Evolutionary conservation across 1,140 invertebrate species (phyloP).

Genomic region (Bombus waltoni): DNA sequence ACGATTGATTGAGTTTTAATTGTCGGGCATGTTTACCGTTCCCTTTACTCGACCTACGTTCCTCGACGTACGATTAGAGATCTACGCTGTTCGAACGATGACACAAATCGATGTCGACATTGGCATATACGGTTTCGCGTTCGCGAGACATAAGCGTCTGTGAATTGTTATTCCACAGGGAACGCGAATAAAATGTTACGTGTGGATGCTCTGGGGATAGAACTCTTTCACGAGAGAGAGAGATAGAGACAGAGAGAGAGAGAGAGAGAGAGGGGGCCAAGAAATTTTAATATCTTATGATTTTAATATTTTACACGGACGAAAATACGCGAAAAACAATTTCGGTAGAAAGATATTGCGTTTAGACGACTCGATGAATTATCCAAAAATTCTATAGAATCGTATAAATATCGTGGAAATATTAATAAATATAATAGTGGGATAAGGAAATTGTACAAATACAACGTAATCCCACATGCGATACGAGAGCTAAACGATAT

Average conservation of each 20-base stretch:
- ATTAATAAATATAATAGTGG: no score
- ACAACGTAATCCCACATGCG: background rate
- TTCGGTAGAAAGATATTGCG: no score
- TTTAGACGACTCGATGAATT: no score
- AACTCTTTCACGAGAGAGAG: no score
- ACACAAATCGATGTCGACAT: background rate
- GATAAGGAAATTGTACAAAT: background rate
- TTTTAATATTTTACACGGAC: no score
- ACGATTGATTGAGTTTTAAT: background rate
- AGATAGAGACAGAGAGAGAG: no score
- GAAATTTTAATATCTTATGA: no score
- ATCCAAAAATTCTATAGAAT: no score
- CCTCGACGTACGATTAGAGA: background rate
- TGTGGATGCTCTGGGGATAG: no score
- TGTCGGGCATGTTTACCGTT: background rate
- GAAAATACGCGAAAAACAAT: no score
- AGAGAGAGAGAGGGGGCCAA: no score
- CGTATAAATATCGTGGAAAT: no score
- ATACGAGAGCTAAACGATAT: background rate
- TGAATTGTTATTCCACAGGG: background rate
- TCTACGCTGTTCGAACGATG: background rate
- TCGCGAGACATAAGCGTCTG: background rate
- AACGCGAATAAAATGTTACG: background rate
- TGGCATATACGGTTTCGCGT: background rate
- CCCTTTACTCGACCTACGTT: background rate